A percentile compares a stretch with the other conserved stretches of the same genome.
Conservation (phyloP, 1,140 invertebrate genomes). For the Wasmannia auropunctata region DNA sequence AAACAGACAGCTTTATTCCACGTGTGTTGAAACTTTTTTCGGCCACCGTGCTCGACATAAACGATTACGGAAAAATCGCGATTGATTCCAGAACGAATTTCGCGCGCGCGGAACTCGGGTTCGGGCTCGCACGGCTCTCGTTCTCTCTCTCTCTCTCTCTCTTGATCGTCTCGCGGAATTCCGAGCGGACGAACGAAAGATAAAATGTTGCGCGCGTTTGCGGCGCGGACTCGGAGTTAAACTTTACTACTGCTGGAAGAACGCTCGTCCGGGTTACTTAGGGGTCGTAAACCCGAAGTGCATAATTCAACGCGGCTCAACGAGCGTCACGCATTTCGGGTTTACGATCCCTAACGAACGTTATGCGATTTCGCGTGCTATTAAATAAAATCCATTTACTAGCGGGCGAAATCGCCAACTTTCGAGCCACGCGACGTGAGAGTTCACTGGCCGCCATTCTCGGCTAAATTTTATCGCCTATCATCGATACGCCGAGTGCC, state of each 20-base stretch:
- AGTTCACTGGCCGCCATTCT: background rate
- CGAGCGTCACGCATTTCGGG: constrained; percentile 52
- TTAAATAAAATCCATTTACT: constrained; percentile 65
- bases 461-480: constrained; percentile 38
- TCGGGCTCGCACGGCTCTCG: background rate
- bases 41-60: constrained; percentile 47
- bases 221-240: constrained; percentile 1
- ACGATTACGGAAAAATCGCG: constrained; percentile 49
- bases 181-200: constrained; percentile 21
- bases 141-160: background rate
- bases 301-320: constrained; percentile 59
- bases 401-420: constrained; percentile 18
- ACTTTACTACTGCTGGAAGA: constrained; percentile 42
- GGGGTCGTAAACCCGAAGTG: constrained; percentile 56
- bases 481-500: constrained; percentile 3
- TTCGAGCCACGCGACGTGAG: background rate
- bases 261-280: constrained; percentile 50
- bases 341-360: constrained; percentile 65
- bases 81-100: constrained; percentile 47
- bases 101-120: no score
- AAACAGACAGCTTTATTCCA: constrained; percentile 59
- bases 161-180: no score
- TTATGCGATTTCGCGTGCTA: constrained; percentile 56
- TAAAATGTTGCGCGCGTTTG: constrained; percentile 31
- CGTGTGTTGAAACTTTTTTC: constrained; percentile 51